Conservation (phyloP, 2,888 invertebrate species). For the Spodoptera exigua region DNA sequence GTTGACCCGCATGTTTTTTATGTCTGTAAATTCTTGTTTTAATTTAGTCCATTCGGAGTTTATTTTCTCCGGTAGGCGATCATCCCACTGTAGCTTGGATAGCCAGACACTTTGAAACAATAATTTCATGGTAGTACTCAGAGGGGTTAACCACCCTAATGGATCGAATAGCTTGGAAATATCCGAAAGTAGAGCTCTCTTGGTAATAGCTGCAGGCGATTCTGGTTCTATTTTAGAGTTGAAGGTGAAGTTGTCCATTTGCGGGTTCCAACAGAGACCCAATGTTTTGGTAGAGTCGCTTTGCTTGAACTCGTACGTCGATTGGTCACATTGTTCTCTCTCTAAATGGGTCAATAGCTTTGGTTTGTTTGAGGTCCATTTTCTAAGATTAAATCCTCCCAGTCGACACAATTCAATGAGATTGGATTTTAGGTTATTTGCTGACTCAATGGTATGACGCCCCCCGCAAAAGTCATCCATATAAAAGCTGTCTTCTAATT, state of each 20-base stretch:
- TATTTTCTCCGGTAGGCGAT: slow-evolving; percentile 2
- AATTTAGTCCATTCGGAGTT: slow-evolving; percentile 2
- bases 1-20: neutral
- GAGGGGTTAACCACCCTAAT: slow-evolving; percentile 7
- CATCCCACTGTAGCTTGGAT: slow-evolving; percentile 4
- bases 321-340: neutral
- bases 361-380: slow-evolving; percentile 11
- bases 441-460: neutral
- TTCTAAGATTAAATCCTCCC: slow-evolving; percentile 20
- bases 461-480: slow-evolving; percentile 10
- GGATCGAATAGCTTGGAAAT: slow-evolving; percentile 9
- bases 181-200: slow-evolving; percentile 9
- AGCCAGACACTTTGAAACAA: slow-evolving; percentile 14
- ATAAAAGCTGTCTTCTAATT: slow-evolving; percentile 2
- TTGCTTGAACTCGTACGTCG: slow-evolving; percentile 16
- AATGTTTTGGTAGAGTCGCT: slow-evolving; percentile 12
- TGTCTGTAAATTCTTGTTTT: neutral
- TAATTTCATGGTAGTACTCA: slow-evolving; percentile 12
- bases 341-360: neutral
- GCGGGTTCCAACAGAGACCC: slow-evolving; percentile 17
- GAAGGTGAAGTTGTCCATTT: slow-evolving; percentile 10
- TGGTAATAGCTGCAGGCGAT: neutral
- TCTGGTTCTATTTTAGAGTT: neutral
- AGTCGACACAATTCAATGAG: neutral
- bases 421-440: neutral